phyloP scores from a whole-genome alignment of 2,888 invertebrate species.

The Atherix ibis region DNA sequence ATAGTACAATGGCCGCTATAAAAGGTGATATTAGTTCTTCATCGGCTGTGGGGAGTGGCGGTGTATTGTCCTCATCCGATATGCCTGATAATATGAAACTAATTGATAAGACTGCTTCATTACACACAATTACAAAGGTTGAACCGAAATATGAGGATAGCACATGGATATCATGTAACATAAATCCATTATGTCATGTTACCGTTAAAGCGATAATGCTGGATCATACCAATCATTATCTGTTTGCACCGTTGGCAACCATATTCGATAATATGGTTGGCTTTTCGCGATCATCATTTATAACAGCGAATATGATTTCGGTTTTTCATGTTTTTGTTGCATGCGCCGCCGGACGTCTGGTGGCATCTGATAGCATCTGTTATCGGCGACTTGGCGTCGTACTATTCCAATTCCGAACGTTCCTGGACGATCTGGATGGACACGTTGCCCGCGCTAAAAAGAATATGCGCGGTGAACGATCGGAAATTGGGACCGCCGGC shows the following conservation, averaged over 20 bases:
- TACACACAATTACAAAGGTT: constrained; percentile 8
- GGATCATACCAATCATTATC: constrained; percentile 70
- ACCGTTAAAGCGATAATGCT: constrained; percentile 70
- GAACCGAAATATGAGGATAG: constrained; percentile 34
- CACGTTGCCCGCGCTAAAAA: constrained; percentile 65
- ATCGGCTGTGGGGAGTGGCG: not conserved
- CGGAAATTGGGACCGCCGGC: constrained; percentile 65
- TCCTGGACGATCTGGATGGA: constrained; percentile 74
- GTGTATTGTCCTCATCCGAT: constrained; percentile 3
- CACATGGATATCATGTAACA: constrained; percentile 48
- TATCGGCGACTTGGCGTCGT: constrained; percentile 57
- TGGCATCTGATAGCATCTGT: constrained; percentile 55
- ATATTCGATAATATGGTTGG: constrained; percentile 49
- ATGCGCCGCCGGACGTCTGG: constrained; percentile 52
- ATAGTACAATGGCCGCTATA: constrained; percentile 3
- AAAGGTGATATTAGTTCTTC: not conserved
- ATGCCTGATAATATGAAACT: constrained; percentile 2
- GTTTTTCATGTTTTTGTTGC: constrained; percentile 64
- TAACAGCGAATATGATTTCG: constrained; percentile 76
- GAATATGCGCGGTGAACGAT: constrained; percentile 58
- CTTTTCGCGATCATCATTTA: constrained; percentile 42
- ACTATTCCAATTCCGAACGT: constrained; percentile 64
- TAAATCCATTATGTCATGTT: constrained; percentile 62
- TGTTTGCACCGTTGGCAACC: constrained; percentile 65
- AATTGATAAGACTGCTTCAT: constrained; percentile 1